Evolutionary conservation across 2,888 invertebrate genomes (phyloP), one percentile per base, ranked within the genome.

Genomic region (Plebejus anna): DNA sequence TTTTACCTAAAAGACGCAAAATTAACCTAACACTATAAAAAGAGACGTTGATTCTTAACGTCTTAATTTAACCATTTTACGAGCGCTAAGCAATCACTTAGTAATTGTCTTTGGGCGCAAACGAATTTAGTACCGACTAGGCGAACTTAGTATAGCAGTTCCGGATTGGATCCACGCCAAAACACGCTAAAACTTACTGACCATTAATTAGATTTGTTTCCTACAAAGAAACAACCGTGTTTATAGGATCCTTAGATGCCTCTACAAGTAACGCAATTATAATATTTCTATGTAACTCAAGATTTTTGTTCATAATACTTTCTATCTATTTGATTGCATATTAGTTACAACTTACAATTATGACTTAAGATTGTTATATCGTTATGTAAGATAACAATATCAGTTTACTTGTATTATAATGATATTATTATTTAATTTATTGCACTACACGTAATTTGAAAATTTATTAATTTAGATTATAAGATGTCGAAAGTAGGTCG

Each of bases 121-220:
- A 85, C 82, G 82, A 85, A 89, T 87, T 89, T 87, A 88, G 85
- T 84, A 80, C 82, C 84, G 85, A 87, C 84, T 82, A 85, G 85
- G 82, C 81, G 81, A 82, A 80, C 81, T 82, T 82, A 81, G 82
- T 83, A 87, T 83, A 82, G 86, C 85, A 87, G 88, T 86, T 83
- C 82, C 83, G 87, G 85, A 89, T 89, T 88, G 93, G 91, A 89
- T 81, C 79, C 80, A 80, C 77, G 89, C 92, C 93, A 92, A 90
- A 88, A 87, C 84, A 82, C 79, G 88, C 88, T 82, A 83, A 82
- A 89, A 89, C 84, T 90, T 88, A 82, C 84, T 85, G 81, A 84
- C 86, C 87, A 85, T 88, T 92, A 92, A 92, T 92, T 91, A 88
- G 87, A 90, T 91, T 90, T 89, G 89, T 89, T 86, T 82, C 81